Percentiles rank a stretch among this genome's conserved stretches.
Evolutionary conservation across 2,888 invertebrate genomes (phyloP).

Genomic region (Lycophotia porphyrea): DNA sequence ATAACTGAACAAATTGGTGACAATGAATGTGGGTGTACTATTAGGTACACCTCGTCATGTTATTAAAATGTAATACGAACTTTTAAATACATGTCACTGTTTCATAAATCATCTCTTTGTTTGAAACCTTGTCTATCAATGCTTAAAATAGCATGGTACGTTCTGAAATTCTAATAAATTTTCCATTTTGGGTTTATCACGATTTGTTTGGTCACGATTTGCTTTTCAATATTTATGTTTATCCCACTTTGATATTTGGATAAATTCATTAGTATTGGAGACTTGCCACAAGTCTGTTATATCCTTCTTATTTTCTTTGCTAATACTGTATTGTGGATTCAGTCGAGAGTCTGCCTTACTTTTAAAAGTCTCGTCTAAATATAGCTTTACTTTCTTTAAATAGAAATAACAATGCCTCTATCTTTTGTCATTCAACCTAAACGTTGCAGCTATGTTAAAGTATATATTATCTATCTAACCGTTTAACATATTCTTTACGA

Average conservation of each 20-base stretch:
- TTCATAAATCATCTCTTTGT: not conserved
- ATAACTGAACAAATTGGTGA: too few relatives aligned
- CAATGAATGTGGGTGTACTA: not conserved
- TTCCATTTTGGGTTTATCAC: slow-evolving; percentile 44
- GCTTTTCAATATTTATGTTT: slow-evolving; percentile 70
- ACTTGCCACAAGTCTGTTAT: slow-evolving; percentile 68
- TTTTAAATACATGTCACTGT: not conserved
- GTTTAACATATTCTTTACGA: slow-evolving; percentile 18
- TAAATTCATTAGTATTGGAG: slow-evolving; percentile 76
- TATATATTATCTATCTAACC: slow-evolving; percentile 8
- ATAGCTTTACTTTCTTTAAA: slow-evolving; percentile 39
- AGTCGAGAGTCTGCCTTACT: slow-evolving; percentile 63
- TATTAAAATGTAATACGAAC: not conserved
- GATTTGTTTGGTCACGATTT: slow-evolving; percentile 36
- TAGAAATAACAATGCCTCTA: slow-evolving; percentile 11
- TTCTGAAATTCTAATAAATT: slow-evolving; percentile 6
- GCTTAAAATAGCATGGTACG: not conserved
- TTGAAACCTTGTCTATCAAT: not conserved
- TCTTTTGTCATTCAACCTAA: slow-evolving; percentile 9
- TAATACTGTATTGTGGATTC: slow-evolving; percentile 66
- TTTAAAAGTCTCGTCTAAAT: slow-evolving; percentile 50
- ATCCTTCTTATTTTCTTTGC: slow-evolving; percentile 65
- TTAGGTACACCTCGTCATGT: not conserved
- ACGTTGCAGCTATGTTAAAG: not conserved
- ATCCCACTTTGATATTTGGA: slow-evolving; percentile 66